Conservation (phyloP, 2,113 vertebrate species). For the Lepus americanus region DNA sequence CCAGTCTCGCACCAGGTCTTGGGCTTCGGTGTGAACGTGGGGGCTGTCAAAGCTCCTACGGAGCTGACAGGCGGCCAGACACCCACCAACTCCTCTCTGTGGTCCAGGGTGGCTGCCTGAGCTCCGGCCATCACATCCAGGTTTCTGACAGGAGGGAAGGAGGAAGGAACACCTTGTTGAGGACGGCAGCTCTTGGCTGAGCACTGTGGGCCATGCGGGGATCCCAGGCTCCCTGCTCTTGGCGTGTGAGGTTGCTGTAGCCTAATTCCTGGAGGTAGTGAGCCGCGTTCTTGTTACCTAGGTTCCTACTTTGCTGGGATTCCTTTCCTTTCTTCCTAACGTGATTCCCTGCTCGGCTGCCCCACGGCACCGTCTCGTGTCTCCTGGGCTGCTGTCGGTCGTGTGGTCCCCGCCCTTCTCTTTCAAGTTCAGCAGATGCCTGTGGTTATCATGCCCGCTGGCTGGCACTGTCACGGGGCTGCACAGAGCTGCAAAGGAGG, state of each 20-base stretch:
- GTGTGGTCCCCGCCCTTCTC: background rate
- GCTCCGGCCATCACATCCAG: background rate
- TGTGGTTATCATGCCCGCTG: background rate
- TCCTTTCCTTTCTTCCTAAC: background rate
- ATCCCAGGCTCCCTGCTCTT: fast-evolving
- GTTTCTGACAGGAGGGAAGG: background rate
- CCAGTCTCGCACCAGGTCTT: background rate
- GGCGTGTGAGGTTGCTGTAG: fast-evolving
- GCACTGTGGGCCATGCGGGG: too few relatives aligned
- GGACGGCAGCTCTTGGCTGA: too few relatives aligned
- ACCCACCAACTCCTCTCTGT: background rate
- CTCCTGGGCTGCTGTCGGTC: background rate
- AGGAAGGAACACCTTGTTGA: background rate
- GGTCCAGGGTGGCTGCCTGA: background rate
- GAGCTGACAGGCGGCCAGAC: too few relatives aligned
- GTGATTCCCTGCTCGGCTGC: too few relatives aligned
- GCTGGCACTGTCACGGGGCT: background rate
- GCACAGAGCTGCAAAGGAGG: background rate
- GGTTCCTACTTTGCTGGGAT: background rate
- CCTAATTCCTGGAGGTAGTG: too few relatives aligned
- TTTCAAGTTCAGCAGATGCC: background rate
- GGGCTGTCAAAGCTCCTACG: fast-evolving
- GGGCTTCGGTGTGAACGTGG: background rate
- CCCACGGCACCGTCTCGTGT: too few relatives aligned
- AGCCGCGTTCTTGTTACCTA: too few relatives aligned